Evolutionary conservation across 2,113 vertebrate genomes (phyloP), one percentile per base, ranked within the genome.

Genomic region (Crotalus tigris): DNA sequence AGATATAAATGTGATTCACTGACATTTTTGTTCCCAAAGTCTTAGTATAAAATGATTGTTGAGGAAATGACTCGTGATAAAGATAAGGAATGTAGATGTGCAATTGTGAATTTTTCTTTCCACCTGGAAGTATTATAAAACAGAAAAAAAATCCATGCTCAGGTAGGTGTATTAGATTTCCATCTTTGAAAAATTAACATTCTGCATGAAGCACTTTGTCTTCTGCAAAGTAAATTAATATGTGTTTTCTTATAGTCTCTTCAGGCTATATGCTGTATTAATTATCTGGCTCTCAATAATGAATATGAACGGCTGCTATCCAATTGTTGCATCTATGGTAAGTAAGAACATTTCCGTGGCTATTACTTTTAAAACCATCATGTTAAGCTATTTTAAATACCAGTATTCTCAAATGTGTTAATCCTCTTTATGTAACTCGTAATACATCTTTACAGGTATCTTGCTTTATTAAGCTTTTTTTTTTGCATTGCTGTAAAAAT

Each of bases 21-120:
- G 98, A 97, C 96, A 98, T 97, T 98, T 97, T 96, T 92, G 93
- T 93, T 97, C 93, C 94, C 93, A 95, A 97, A 97, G 96, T 96
- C 95, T 93, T 94, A 95, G 90, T 98, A 98, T 98, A 98, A 98
- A 98, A 98, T 93, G 92, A 92, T 96, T 94, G 94, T 94, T 93
- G 92, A 91, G 93, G 93, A 91, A 97, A 91, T 93, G 89, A 91
- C 64, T 2, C 92, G 90, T 93, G 90, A 96, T 93, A 93, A 95
- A 90, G 1, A 92, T 53, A 96, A 96, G 89, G 94, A 92, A 95
- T 95, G 95, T 93, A 94, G 89, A 81, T 87, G 92, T 15, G 5
- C 75, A 94, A 85, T 90, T 75, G 90, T 86, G 0, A 11, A 89
- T 85, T 58, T 93, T 3, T 3, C 0, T 92, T 64, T 90, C 81